Evolutionary conservation across 2,888 invertebrate genomes (phyloP).

Genomic region (Nephrotoma flavescens): DNA sequence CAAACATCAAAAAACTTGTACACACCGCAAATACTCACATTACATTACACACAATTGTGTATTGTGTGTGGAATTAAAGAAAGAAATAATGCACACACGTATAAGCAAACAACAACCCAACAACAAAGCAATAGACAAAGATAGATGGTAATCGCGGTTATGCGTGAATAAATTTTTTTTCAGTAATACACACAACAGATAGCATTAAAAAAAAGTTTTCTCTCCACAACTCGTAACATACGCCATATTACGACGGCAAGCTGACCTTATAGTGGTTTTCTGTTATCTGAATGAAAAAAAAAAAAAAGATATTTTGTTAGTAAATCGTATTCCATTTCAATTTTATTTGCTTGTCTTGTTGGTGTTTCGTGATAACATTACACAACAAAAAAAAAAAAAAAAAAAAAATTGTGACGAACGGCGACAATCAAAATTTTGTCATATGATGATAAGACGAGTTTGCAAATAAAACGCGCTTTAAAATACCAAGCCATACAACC

Average conservation of each 20-base stretch:
- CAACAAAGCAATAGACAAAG: background rate
- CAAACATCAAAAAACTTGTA: background rate
- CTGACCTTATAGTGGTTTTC: background rate
- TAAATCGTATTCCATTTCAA: background rate
- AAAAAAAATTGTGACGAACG: background rate
- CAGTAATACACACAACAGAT: background rate
- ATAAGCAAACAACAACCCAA: background rate
- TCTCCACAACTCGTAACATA: background rate
- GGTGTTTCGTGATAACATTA: background rate
- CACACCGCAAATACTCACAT: background rate
- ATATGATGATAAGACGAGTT: background rate
- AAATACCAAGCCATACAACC: background rate
- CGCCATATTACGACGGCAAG: background rate
- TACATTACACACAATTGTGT: background rate
- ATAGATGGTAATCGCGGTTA: background rate
- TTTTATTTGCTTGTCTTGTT: background rate
- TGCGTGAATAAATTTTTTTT: background rate
- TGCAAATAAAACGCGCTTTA: background rate
- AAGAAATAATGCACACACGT: background rate
- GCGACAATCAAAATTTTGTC: background rate
- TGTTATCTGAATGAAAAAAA: background rate
- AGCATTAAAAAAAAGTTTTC: background rate
- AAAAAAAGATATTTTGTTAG: background rate
- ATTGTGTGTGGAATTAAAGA: background rate
- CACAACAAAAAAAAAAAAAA: background rate